Evolutionary conservation across 2,888 invertebrate genomes (phyloP).

Genomic region (Catocala nupta): DNA sequence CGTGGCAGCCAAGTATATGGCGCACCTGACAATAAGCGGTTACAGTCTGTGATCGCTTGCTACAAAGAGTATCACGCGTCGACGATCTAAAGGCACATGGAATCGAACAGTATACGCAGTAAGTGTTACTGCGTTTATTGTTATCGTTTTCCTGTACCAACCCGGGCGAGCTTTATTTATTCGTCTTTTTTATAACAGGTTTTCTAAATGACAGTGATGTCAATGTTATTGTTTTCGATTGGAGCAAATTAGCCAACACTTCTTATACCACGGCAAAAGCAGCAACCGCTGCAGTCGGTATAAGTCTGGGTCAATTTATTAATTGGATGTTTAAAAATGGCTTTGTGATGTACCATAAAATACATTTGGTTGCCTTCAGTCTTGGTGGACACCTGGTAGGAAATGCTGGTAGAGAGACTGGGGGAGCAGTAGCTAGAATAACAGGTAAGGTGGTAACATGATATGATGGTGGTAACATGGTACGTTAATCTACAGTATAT

Average conservation of each 20-base stretch:
- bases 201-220: conserved; percentile 65
- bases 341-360: conserved; percentile 56
- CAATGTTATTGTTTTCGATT: conserved; percentile 79
- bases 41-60: too few species aligned
- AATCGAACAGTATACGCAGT: too few species aligned
- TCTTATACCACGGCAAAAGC: conserved; percentile 68
- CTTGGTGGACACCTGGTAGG: conserved; percentile 80
- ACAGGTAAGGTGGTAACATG: too few species aligned
- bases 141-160: too few species aligned
- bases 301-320: conserved; percentile 64
- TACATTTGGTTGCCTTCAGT: conserved; percentile 80
- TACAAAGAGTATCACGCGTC: too few species aligned
- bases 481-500: too few species aligned
- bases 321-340: conserved; percentile 62
- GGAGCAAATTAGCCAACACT: conserved; percentile 69
- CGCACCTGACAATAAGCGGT: too few species aligned
- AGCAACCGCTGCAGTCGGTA: conserved; percentile 63
- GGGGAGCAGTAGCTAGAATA: conserved; percentile 64
- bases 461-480: too few species aligned
- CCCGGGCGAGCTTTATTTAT: too few species aligned
- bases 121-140: too few species aligned
- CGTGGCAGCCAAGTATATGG: too few species aligned
- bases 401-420: conserved; percentile 67
- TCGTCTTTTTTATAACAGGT: conserved; percentile 60
- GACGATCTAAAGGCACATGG: too few species aligned